Percentiles rank a stretch among this genome's conserved stretches.
phyloP scores from a whole-genome alignment of 2,113 vertebrate genomes.

The Scomber japonicus region DNA sequence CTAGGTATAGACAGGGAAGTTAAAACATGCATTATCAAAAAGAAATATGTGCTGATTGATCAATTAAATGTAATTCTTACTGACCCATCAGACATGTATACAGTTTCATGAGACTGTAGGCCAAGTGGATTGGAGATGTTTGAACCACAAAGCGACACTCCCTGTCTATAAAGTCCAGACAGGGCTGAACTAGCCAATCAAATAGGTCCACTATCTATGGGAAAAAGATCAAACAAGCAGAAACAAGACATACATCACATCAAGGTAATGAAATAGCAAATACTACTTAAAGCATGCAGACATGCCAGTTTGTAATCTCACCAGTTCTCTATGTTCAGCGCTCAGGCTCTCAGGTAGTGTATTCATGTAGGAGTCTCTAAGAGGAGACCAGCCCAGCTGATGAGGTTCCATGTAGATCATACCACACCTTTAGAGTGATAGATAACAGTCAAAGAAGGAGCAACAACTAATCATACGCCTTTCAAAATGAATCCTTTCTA shows the following conservation, averaged over 20 bases:
- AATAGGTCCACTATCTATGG: constrained; percentile 89
- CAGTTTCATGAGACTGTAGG: constrained; percentile 89
- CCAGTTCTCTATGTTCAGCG: constrained; percentile 87
- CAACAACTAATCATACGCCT: too few species aligned
- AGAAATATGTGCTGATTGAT: background rate
- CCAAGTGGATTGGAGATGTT: constrained; percentile 89
- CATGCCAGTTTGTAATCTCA: constrained; percentile 62
- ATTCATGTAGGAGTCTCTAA: constrained; percentile 93
- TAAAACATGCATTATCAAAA: constrained; percentile 19
- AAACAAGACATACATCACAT: background rate
- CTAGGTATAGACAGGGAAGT: constrained; percentile 72
- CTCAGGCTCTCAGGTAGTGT: constrained; percentile 86
- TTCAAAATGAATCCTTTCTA: background rate
- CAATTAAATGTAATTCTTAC: constrained; percentile 37
- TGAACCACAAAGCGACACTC: constrained; percentile 89
- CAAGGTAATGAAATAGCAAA: background rate
- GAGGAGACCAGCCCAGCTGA: constrained; percentile 91
- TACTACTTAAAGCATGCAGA: background rate
- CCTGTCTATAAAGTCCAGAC: constrained; percentile 88
- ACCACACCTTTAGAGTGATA: constrained; percentile 87
- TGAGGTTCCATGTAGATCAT: constrained; percentile 98
- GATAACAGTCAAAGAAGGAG: constrained; percentile 11
- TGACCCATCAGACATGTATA: constrained; percentile 91
- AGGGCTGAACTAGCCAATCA: constrained; percentile 91
- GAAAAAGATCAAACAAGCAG: constrained; percentile 22